phyloP scores from a whole-genome alignment of 2,797 vertebrate genomes.

The Urosaurus nigricauda region DNA sequence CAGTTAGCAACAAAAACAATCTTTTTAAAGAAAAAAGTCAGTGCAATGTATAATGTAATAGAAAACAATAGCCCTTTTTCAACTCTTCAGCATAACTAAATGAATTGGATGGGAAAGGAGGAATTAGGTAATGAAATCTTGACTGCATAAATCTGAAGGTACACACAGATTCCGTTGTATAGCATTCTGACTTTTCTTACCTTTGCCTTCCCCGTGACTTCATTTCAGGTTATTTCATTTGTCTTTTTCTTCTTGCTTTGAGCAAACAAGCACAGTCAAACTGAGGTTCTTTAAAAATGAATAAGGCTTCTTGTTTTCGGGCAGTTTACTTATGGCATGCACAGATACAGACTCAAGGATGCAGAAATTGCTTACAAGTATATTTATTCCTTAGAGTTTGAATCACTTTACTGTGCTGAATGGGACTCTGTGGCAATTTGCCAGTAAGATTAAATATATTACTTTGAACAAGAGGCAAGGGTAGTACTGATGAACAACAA shows the following conservation, averaged over 20 bases:
- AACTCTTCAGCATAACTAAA: not conserved
- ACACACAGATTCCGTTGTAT: not conserved
- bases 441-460: constrained; percentile 38
- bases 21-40: not conserved
- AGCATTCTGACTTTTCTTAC: not conserved
- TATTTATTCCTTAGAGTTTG: constrained; percentile 19
- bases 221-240: constrained; percentile 7
- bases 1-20: too few relatives aligned
- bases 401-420: constrained; percentile 7
- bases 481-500: constrained; percentile 23
- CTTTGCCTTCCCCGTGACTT: not conserved
- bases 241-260: constrained; percentile 9
- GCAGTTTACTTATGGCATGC: constrained; percentile 1
- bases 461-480: constrained; percentile 27
- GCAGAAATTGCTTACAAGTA: constrained; percentile 23
- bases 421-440: constrained; percentile 1
- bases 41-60: not conserved
- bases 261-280: not conserved
- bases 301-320: constrained; percentile 5
- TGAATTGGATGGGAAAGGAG: not conserved
- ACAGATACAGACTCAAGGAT: not conserved
- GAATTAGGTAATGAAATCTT: constrained; percentile 12
- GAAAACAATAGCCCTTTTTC: not conserved
- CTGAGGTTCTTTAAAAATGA: constrained; percentile 21
- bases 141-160: not conserved